Base-by-base conservation (phyloP, 2,797 vertebrate species). In the Salarias fasciatus region DNA sequence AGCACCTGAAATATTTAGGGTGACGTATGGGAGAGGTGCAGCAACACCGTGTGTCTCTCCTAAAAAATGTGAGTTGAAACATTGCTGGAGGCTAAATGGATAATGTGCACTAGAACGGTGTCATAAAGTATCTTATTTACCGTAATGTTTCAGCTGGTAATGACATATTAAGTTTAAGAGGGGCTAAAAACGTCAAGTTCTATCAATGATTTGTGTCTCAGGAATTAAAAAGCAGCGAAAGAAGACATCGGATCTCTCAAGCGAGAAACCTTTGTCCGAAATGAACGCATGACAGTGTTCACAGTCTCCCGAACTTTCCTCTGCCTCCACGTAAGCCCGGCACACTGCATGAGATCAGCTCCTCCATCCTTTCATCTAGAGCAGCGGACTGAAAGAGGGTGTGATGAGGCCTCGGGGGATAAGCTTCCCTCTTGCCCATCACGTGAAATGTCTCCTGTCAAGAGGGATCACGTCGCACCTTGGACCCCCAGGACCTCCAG, bases 381-480 rank as follows among this genome's bases (percentile, higher is more conserved):
- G 80, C 87, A 78, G 50, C 43, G 44, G 80, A 82, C 77, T 86
- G 88, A 89, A 80, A 86, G 77, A 83, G 79, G 75, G 80, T 88
- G 76, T 79, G 68, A 83, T 79, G 72, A 53, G 30, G 80, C 83
- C 75, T 53, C 4, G 54, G 44, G 85, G 80, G 82, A 84, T 87
- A 89, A 88, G 80, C 84, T 80, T 75, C 68, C 65, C 72, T 55
- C 63, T 71, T 52, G 64, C 72, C 18, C 76, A 89, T 89, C 88
- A 88, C 88, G 86, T 89, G 90, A 85, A 80, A 72, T 58, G 57
- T 69, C 86, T 88, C 58, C 71, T 89, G 88, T 86, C 88, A 85
- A 75, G 59, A 59, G 57, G 45, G 53, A 89, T 90, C 83, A 89
- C 68, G 76, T 89, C 75, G 53, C 46, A 73, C 79, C 75, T 71